Percentiles rank a stretch among this genome's conserved stretches.
phyloP scores from a whole-genome alignment of 2,888 invertebrate genomes.

The Azorinus chamasolen region DNA sequence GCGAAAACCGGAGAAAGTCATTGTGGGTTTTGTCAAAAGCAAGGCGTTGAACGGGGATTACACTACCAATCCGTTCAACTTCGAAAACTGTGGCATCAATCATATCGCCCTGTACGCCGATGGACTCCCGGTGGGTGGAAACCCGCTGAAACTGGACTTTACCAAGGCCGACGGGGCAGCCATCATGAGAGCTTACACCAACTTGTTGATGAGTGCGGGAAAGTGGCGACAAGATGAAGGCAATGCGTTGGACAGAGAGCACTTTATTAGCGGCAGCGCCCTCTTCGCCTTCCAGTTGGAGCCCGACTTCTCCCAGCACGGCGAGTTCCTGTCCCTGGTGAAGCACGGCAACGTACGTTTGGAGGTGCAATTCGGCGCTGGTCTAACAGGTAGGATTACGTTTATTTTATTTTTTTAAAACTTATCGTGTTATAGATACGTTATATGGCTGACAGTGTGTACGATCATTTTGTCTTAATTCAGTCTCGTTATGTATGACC shows the following conservation, averaged over 20 bases:
- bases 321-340: constrained; percentile 27
- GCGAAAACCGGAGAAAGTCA: too few relatives aligned
- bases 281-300: neutral
- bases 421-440: too few relatives aligned
- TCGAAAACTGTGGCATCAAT: constrained; percentile 36
- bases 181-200: constrained; percentile 38
- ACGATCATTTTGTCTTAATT: too few relatives aligned
- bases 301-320: too few relatives aligned
- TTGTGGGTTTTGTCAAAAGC: too few relatives aligned
- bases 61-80: constrained; percentile 40
- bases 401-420: too few relatives aligned
- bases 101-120: constrained; percentile 42
- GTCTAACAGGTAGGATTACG: constrained; percentile 20
- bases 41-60: constrained; percentile 26
- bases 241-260: constrained; percentile 19
- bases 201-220: constrained; percentile 19
- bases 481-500: neutral
- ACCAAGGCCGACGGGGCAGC: neutral
- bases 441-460: too few relatives aligned
- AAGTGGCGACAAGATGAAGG: constrained; percentile 48
- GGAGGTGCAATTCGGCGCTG: constrained; percentile 30
- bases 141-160: constrained; percentile 28
- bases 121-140: constrained; percentile 34
- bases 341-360: constrained; percentile 41
- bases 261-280: constrained; percentile 28